Percentiles rank a stretch among this genome's conserved stretches.
These are phyloP conservation scores for Sminthurides aquaticus DNA, from an alignment of 2,888 invertebrate species.

Conservation along the genomic window DNA sequence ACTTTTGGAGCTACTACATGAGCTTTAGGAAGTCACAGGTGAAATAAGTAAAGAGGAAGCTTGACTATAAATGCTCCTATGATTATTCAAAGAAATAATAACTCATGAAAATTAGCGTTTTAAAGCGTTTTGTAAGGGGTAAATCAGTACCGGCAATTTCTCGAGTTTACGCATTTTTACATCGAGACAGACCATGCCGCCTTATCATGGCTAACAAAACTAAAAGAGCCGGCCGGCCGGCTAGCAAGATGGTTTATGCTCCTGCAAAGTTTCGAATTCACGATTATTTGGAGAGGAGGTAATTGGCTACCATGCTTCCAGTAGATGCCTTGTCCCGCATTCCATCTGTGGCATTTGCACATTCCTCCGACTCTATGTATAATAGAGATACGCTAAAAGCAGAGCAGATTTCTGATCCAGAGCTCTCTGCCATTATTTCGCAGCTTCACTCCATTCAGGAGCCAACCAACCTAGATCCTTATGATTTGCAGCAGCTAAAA, in stretches of 20 bases:
- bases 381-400: too few relatives aligned
- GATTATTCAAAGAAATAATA: constrained; percentile 45
- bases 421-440: too few relatives aligned
- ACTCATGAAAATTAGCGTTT: constrained; percentile 45
- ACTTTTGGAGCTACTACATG: constrained; percentile 71
- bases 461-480: too few relatives aligned
- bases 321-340: constrained; percentile 48
- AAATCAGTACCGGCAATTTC: constrained; percentile 47
- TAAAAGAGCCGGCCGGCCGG: constrained; percentile 48
- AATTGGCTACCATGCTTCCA: constrained; percentile 26
- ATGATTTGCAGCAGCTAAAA: too few relatives aligned
- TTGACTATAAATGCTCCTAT: constrained; percentile 63
- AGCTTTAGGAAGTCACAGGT: constrained; percentile 65
- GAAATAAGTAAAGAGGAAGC: constrained; percentile 62
- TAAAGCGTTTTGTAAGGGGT: constrained; percentile 46
- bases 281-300: constrained; percentile 46
- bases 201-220: constrained; percentile 48
- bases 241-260: constrained; percentile 49
- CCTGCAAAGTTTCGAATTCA: constrained; percentile 46
- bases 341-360: too few relatives aligned
- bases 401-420: too few relatives aligned
- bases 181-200: constrained; percentile 50
- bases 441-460: too few relatives aligned
- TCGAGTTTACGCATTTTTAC: constrained; percentile 46
- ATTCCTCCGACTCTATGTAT: too few relatives aligned